A percentile compares a stretch with the other conserved stretches of the same genome.
phyloP scores from a whole-genome alignment of 2,888 invertebrate species.

The Drosophila affinis region DNA sequence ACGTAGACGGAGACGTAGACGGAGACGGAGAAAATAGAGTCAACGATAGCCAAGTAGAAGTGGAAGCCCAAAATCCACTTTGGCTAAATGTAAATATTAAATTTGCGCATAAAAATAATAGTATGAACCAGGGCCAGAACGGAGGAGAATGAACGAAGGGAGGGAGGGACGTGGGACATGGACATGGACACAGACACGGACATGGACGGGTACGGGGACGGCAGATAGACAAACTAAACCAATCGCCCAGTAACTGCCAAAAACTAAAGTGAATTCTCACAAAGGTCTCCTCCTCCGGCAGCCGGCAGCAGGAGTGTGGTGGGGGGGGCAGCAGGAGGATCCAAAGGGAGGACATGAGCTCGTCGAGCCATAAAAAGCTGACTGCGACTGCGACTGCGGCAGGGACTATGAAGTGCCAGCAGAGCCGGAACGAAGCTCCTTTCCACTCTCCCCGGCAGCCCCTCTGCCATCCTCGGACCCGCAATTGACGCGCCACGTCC shows the following conservation, averaged over 20 bases:
- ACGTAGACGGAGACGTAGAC: too few relatives aligned
- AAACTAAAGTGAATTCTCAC: constrained; percentile 54
- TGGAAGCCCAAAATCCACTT: constrained; percentile 59
- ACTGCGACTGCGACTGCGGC: constrained; percentile 32
- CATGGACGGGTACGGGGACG: neutral
- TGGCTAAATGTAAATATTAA: constrained; percentile 74
- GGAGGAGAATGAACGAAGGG: neutral
- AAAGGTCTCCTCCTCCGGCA: constrained; percentile 5
- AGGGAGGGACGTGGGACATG: too few relatives aligned
- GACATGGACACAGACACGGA: too few relatives aligned
- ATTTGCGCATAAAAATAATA: constrained; percentile 73
- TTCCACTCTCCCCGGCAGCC: neutral
- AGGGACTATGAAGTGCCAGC: constrained; percentile 68
- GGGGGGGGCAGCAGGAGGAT: neutral
- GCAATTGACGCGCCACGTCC: constrained; percentile 72
- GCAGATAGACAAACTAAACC: constrained; percentile 23
- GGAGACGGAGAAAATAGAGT: constrained; percentile 16
- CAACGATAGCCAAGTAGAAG: constrained; percentile 28
- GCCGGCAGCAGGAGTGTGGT: too few relatives aligned
- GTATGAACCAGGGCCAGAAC: constrained; percentile 16
- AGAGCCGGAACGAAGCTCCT: constrained; percentile 18
- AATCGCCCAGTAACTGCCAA: constrained; percentile 33
- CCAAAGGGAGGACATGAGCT: constrained; percentile 20
- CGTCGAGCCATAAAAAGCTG: constrained; percentile 68
- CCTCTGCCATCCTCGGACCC: constrained; percentile 49